Base-by-base conservation (phyloP, 2,797 vertebrate genomes). In the Cottoperca gobio region DNA sequence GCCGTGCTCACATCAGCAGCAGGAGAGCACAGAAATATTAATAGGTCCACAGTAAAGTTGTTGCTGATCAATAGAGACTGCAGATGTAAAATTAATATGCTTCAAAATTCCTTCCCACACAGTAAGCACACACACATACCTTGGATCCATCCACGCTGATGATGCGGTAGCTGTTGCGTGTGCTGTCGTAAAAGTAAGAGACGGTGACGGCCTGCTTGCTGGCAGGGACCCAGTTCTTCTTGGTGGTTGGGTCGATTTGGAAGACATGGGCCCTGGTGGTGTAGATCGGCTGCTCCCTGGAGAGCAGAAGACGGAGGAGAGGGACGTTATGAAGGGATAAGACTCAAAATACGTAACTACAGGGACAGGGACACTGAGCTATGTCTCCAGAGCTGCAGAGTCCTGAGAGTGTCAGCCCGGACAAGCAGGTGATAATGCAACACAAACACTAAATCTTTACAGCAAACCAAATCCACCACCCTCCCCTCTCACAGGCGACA, bases 281-380 rank as follows among this genome's bases (percentile, higher is more conserved):
- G 96, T 97, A 99, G 95, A 99, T 98, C 78, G 98, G 98, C 95
- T 99, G 98, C 89, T 99, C 98, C 96, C 98, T 99, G 93, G 53
- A 91, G 86, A 68, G 86, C 73, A 84, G 69, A 94, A 79, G 86
- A 77, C 43, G 84, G 48, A 81, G 28, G 52, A 76, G 3, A 57
- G 53, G 23, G 50, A 70, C 62, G 21, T 58, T 8, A 45, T 83
- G 55, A 84, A n/a, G 54, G 59, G 24, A 74, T 17, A 52, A 65
- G 21, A 53, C 14, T 19, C 12, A 45, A 9, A 49, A 35, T 14
- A 59, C 48, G 42, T 6, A 48, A 70, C 12, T 17, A 58, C 16
- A 67, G n/a, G n/a, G 43, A 48, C 40, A 68, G 59, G 40, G 45
- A 60, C 31, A 6, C 8, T 58, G 21, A 40, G 16, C 21, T 40